These are phyloP conservation scores for Orthosia gracilis DNA, from an alignment of 2,888 invertebrate species.

Conservation along the genomic window DNA sequence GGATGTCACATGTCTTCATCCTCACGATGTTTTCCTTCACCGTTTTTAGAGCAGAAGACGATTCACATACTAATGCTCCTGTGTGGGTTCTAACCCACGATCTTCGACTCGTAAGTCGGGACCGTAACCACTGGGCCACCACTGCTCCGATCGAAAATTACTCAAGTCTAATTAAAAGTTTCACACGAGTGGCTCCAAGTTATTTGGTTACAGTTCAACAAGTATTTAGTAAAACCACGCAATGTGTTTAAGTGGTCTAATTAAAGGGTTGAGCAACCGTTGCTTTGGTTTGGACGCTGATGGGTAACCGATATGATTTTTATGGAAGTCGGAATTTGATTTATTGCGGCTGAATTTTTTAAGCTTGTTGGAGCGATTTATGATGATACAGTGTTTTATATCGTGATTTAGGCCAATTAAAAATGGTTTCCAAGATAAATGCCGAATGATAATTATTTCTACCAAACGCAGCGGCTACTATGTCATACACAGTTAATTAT, in stretches of 20 bases:
- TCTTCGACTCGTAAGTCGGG: background rate
- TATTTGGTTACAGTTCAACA: constrained; percentile 37
- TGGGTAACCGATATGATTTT: constrained; percentile 22
- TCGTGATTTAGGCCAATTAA: too few relatives aligned
- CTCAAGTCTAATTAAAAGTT: constrained; percentile 13
- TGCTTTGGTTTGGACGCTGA: constrained; percentile 15
- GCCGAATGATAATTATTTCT: too few relatives aligned
- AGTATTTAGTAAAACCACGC: constrained; percentile 30
- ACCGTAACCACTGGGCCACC: background rate
- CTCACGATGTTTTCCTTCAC: too few relatives aligned
- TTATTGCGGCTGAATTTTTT: background rate
- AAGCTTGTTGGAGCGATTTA: background rate
- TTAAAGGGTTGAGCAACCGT: constrained; percentile 47
- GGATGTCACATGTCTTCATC: too few relatives aligned
- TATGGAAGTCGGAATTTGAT: background rate
- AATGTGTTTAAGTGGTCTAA: constrained; percentile 39
- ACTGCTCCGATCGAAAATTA: constrained; percentile 17
- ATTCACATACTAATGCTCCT: too few relatives aligned
- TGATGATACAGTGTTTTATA: too few relatives aligned
- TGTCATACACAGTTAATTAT: too few relatives aligned
- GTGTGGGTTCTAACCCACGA: too few relatives aligned
- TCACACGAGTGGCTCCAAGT: constrained; percentile 13
- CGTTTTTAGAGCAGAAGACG: too few relatives aligned
- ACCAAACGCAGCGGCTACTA: too few relatives aligned
- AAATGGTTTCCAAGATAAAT: too few relatives aligned